These are phyloP conservation scores for Corythaixoides concolor DNA, from an alignment of 2,113 vertebrate genomes.

Conservation along the genomic window DNA sequence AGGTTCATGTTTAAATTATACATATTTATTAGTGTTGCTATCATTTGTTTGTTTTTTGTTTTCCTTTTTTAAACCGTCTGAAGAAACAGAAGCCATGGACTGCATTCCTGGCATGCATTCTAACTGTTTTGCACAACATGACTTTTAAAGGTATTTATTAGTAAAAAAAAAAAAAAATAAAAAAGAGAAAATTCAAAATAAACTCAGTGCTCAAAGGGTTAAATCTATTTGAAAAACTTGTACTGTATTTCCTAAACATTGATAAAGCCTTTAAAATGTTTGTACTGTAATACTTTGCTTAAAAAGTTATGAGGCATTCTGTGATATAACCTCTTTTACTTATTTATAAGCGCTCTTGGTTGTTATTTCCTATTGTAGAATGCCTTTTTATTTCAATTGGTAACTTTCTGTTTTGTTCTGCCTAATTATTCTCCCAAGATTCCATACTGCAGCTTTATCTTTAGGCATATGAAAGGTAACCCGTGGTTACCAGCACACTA, in stretches of 20 bases:
- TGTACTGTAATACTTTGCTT: conserved; percentile 98
- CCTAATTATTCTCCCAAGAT: conserved; percentile 96
- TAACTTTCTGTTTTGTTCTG: conserved; percentile 90
- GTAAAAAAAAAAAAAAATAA: conserved; percentile 45
- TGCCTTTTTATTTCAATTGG: conserved; percentile 89
- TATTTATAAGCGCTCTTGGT: conserved; percentile 93
- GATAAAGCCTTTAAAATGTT: conserved; percentile 89
- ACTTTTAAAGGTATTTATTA: conserved; percentile 84
- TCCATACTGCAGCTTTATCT: conserved; percentile 96
- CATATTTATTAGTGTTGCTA: conserved; percentile 83
- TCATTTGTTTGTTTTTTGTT: conserved; percentile 51
- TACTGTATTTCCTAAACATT: conserved; percentile 93
- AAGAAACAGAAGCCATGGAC: conserved; percentile 69
- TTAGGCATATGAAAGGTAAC: conserved; percentile 97
- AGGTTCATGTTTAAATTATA: conserved; percentile 86
- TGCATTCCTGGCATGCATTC: conserved; percentile 70
- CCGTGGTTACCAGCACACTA: conserved; percentile 94
- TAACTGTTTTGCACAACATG: conserved; percentile 96
- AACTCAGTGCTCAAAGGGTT: conserved; percentile 98
- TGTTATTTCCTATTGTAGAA: conserved; percentile 91
- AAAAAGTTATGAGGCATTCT: conserved; percentile 90
- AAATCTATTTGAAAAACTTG: conserved; percentile 89
- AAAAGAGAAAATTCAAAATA: conserved; percentile 71
- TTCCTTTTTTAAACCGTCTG: conserved; percentile 56
- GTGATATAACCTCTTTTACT: conserved; percentile 86